Evolutionary conservation across 2,797 vertebrate species (phyloP), one percentile per base, ranked within the genome.

Genomic region (Muraenolepis orangiensis): DNA sequence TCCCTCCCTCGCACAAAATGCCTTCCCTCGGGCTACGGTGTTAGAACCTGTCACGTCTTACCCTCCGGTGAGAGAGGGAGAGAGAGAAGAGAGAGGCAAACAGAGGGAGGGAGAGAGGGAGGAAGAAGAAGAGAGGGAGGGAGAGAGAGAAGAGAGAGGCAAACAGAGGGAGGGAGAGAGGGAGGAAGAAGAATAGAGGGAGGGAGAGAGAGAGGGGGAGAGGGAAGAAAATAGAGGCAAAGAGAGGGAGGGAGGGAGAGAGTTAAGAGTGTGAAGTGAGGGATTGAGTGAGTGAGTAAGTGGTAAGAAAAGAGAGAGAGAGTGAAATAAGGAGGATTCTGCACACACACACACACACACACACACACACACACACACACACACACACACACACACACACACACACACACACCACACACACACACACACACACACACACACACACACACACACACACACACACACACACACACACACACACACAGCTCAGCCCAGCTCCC

Each of bases 21-120:
- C 81, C 78, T 92, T 81, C 88, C 90, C 78, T 70, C 51, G 38
- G 88, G 90, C 86, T 72, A 73, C 80, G 12, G 61, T 81, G 87
- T 86, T 79, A 85, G 85, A 42, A 68, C 80, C 79, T 83, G 77
- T 82, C 83, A 84, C 69, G n/a, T n/a, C n/a, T 89, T 80, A 89
- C 40, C 69, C 72, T 66, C 70, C 29, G 79, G 78, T 40, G 71
- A 68, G 32, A 66, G n/a, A 51, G 5, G 42, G 70, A 12, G 69
- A 12, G 18, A n/a, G n/a, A 16, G 36, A n/a, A 40, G 66, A 72
- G 8, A 28, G 20, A 20, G 42, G 6, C 13, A 51, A 16, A n/a
- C n/a, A 51, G 18, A 51, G 18, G 7, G 32, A 8, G 32, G 7
- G 32, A 34, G 32, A 34, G 14, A 18, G 42, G 16, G 12, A 8